These are phyloP conservation scores for Machimus atricapillus DNA, from an alignment of 2,888 invertebrate genomes.

Conservation along the genomic window DNA sequence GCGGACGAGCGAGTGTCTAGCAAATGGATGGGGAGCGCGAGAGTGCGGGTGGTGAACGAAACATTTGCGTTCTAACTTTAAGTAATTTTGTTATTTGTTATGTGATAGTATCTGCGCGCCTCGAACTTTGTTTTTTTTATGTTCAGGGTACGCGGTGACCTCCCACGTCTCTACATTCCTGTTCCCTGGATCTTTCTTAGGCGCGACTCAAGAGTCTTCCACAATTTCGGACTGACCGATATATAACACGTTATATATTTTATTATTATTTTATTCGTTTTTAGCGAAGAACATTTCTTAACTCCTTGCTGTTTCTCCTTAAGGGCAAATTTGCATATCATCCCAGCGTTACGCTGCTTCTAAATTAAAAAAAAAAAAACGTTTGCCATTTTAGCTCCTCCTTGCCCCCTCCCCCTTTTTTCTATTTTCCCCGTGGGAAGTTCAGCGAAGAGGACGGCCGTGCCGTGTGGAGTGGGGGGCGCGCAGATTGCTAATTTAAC, in stretches of 20 bases:
- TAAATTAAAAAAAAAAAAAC: background rate
- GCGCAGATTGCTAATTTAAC: constrained; percentile 37
- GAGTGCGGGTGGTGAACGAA: background rate
- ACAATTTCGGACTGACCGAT: background rate
- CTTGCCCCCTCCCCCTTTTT: background rate
- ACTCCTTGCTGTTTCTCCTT: background rate
- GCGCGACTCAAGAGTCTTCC: background rate
- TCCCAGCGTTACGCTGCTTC: background rate
- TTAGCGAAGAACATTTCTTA: background rate
- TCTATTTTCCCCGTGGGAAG: background rate
- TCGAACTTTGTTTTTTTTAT: background rate
- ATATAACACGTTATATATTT: too few relatives aligned
- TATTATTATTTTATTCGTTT: background rate
- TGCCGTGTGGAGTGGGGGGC: background rate
- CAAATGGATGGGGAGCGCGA: background rate
- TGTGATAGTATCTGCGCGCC: constrained; percentile 35
- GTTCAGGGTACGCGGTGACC: background rate
- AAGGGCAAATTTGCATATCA: background rate
- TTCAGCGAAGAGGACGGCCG: background rate
- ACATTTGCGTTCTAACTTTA: constrained; percentile 1
- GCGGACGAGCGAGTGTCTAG: background rate
- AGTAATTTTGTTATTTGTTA: constrained; percentile 27
- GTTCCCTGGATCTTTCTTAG: background rate
- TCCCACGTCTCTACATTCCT: background rate
- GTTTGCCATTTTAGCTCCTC: background rate